These are phyloP conservation scores for Agonopterix alstromeriana DNA, from an alignment of 2,888 invertebrate species.

Conservation along the genomic window DNA sequence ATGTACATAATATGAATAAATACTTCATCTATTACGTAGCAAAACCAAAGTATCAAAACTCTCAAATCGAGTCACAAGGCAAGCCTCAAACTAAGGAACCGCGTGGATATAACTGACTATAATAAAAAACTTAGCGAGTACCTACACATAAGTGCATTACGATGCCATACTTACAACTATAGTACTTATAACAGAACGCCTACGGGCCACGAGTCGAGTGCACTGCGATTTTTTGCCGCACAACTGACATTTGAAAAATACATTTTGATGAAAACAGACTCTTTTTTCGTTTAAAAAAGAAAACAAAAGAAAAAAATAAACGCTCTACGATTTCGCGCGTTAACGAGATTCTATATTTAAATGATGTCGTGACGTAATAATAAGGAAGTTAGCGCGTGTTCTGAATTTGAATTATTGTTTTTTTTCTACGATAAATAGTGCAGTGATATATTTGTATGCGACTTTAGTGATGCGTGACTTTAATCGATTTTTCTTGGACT, in stretches of 20 bases:
- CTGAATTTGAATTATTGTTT: conserved; percentile 6
- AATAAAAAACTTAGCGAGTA: conserved; percentile 74
- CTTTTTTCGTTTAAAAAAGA: conserved; percentile 44
- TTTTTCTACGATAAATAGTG: conserved; percentile 5
- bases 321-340: conserved; percentile 6
- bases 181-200: conserved; percentile 63
- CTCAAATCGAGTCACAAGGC: conserved; percentile 19
- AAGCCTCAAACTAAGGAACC: conserved; percentile 62
- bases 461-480: conserved; percentile 37
- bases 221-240: conserved; percentile 68
- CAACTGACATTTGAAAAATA: conserved; percentile 70
- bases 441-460: conserved; percentile 23
- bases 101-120: conserved; percentile 65
- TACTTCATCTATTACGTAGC: background rate
- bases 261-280: conserved; percentile 73
- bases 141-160: conserved; percentile 74
- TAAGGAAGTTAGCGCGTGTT: conserved; percentile 9
- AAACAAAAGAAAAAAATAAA: conserved; percentile 10
- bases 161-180: conserved; percentile 61
- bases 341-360: conserved; percentile 8
- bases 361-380: conserved; percentile 17
- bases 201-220: conserved; percentile 53
- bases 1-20: background rate
- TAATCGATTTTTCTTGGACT: conserved; percentile 25
- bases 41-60: conserved; percentile 50